A percentile compares a stretch with the other conserved stretches of the same genome.
These are phyloP conservation scores for Monodelphis domestica DNA, from an alignment of 2,797 vertebrate genomes.

Conservation along the genomic window DNA sequence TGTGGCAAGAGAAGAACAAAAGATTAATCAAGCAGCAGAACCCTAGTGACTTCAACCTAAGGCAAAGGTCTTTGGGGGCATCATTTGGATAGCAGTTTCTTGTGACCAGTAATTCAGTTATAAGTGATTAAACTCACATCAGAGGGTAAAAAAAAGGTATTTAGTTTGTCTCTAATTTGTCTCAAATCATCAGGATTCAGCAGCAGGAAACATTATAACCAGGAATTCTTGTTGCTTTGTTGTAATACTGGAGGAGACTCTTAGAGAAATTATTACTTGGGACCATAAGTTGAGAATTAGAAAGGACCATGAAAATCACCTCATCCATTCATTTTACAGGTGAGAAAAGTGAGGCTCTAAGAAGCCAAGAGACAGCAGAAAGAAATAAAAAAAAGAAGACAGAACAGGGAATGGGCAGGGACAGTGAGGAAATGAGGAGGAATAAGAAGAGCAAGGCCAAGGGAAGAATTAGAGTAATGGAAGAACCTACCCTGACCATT, in stretches of 20 bases:
- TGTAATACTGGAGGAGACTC: conserved; percentile 46
- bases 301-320: not conserved
- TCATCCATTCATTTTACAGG: conserved; percentile 1
- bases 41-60: conserved; percentile 50
- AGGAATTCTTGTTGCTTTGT: conserved; percentile 67
- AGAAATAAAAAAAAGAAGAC: not conserved
- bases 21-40: conserved; percentile 47
- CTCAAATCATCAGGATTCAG: conserved; percentile 72
- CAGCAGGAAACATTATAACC: conserved; percentile 67
- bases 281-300: not conserved
- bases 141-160: conserved; percentile 46
- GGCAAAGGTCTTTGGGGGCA: conserved; percentile 33
- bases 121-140: conserved; percentile 37
- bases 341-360: not conserved
- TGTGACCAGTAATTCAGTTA: conserved; percentile 26
- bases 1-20: conserved; percentile 32
- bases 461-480: not conserved
- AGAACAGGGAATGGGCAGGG: not conserved
- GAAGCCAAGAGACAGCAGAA: not conserved
- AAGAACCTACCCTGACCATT: not conserved
- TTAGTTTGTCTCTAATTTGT: conserved; percentile 65
- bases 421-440: not conserved
- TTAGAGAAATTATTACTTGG: not conserved
- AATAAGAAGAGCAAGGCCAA: not conserved
- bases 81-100: conserved; percentile 39